A percentile compares a stretch with the other conserved stretches of the same genome.
Evolutionary conservation across 2,888 invertebrate species (phyloP).

Genomic region (Tortricodes alternella): DNA sequence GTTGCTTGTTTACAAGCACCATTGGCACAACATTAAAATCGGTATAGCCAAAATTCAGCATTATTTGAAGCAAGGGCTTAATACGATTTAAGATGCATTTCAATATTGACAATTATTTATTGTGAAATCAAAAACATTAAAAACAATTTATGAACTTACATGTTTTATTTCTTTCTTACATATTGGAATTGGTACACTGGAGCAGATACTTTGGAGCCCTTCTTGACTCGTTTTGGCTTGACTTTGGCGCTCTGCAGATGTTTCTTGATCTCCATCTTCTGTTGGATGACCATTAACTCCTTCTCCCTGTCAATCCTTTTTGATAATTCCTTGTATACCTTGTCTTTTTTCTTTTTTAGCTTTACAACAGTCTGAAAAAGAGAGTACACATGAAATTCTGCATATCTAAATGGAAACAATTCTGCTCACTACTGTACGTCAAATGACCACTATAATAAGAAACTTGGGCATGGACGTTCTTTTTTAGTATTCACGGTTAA

Average conservation of each 20-base stretch:
- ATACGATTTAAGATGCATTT: conserved; percentile 27
- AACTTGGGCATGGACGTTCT: too few relatives aligned
- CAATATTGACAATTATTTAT: conserved; percentile 41
- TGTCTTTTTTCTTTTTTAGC: conserved; percentile 83
- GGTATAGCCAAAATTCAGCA: conserved; percentile 25
- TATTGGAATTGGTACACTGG: conserved; percentile 92
- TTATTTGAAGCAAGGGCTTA: conserved; percentile 6
- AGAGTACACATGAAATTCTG: too few relatives aligned
- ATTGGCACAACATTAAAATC: not conserved
- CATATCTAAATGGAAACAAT: too few relatives aligned
- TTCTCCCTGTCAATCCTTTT: conserved; percentile 90
- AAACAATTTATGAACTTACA: conserved; percentile 25
- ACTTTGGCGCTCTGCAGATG: conserved; percentile 85
- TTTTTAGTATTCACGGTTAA: too few relatives aligned
- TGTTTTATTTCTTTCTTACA: conserved; percentile 88
- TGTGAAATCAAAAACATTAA: conserved; percentile 36
- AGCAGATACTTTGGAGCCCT: conserved; percentile 85
- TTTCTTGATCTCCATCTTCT: conserved; percentile 89
- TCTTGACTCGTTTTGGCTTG: conserved; percentile 85
- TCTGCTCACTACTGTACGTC: too few relatives aligned
- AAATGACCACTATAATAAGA: too few relatives aligned
- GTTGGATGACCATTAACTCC: conserved; percentile 88
- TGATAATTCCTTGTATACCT: conserved; percentile 87
- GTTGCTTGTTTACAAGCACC: too few relatives aligned
- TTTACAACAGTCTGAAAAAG: conserved; percentile 63